Base-by-base conservation (phyloP, 2,888 invertebrate species). In the Lepidochitona cinerea region DNA sequence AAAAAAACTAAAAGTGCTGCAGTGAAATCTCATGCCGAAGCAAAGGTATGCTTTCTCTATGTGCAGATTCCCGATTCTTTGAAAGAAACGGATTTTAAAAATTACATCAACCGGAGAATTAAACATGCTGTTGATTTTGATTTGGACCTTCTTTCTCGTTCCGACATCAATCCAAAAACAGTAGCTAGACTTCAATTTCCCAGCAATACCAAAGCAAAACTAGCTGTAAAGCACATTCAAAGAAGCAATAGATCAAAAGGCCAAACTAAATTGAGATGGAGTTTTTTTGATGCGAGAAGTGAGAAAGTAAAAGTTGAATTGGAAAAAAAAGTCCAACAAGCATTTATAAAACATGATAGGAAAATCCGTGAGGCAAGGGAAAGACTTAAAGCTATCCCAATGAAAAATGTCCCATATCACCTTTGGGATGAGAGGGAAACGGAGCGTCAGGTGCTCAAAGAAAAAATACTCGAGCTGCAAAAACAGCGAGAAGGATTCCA, bases 401-500 rank as follows among this genome's bases (percentile, higher is more conserved):
- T 49, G 49, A 49, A 49, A n/a, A n/a, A n/a, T 23, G 23, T 49
- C 23, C 7, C 49, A n/a, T 49, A n/a, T n/a, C n/a, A 49, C 4
- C 49, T n/a, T 18, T 49, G 23, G 18, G 49, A 49, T n/a, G n/a
- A n/a, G 3, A 23, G 18, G 49, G 2, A n/a, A 7, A 23, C n/a
- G 18, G 49, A 49, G 49, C 49, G 49, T 2, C 2, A 49, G 32
- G 81, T 82, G 7, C 68, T 81, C 2, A 67, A 78, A 67, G 81
- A 82, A 29, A 84, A 84, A 69, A n/a, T 80, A 14, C 53, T 64
- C n/a, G 88, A 88, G 74, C 68, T 84, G 1, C 65, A 72, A 18
- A 49, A 68, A 23, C 87, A 87, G 67, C 66, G 74, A 37, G 66
- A 66, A 23, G 84, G 84, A 73, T 88, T 84, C 75, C 49, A 32